Percentiles rank a stretch among this genome's conserved stretches.
These are phyloP conservation scores for Cervus canadensis DNA, from an alignment of 2,113 vertebrate genomes.

Conservation along the genomic window DNA sequence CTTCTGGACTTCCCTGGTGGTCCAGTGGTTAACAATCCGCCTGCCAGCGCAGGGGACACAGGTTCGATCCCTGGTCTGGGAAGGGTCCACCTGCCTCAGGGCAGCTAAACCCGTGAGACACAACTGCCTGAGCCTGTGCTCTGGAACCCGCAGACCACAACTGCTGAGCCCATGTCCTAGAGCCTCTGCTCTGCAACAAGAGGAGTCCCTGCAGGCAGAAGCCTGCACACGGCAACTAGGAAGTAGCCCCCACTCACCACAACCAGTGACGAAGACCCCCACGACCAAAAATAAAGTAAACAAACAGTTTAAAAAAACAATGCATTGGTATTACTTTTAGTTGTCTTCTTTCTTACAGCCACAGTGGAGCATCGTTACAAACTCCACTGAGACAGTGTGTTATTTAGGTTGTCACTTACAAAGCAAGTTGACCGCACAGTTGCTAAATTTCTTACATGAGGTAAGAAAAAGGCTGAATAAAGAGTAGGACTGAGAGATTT, in stretches of 20 bases:
- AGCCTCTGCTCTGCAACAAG: neutral
- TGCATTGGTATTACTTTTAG: neutral
- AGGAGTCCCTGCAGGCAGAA: fast-evolving
- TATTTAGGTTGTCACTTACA: neutral
- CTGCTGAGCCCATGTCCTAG: neutral
- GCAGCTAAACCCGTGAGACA: neutral
- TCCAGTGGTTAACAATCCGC: neutral
- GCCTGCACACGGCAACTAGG: neutral
- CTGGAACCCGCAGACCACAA: fast-evolving
- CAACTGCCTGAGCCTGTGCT: neutral
- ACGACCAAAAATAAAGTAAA: neutral
- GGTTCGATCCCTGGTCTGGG: neutral
- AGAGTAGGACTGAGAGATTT: neutral
- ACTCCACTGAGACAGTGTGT: neutral
- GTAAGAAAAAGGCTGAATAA: neutral
- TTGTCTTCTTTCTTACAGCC: neutral
- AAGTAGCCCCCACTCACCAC: fast-evolving
- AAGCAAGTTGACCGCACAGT: neutral
- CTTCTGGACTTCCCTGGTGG: neutral
- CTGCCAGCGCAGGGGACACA: fast-evolving
- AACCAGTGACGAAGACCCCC: neutral
- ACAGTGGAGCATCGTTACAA: neutral
- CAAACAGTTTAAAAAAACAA: neutral
- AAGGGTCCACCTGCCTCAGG: neutral
- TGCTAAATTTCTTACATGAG: neutral